Conservation (phyloP, 1,140 invertebrate species). For the Mamestra configurata region DNA sequence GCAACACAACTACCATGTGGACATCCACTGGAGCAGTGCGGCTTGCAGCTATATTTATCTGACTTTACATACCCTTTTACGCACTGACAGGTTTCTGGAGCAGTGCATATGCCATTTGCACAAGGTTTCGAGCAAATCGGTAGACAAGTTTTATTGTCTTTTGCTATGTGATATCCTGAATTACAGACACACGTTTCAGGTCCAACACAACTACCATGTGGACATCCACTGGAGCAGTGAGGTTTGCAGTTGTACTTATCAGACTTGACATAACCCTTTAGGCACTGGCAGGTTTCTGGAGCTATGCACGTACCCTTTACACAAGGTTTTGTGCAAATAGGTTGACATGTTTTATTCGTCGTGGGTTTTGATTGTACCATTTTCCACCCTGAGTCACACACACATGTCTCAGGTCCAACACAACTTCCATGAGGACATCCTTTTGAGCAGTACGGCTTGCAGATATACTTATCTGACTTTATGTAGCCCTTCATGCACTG, state of each 20-base stretch:
- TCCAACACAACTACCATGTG: background rate
- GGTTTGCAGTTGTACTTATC: conserved; percentile 9
- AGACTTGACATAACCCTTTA: background rate
- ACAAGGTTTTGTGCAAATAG: conserved; percentile 34
- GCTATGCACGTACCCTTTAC: conserved; percentile 88
- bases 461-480: background rate
- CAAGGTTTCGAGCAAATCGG: conserved; percentile 54
- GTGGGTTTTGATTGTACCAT: no score
- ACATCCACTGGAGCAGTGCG: conserved; percentile 4
- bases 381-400: conserved; percentile 56
- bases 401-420: conserved; percentile 42
- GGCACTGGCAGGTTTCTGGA: conserved; percentile 77
- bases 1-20: conserved; percentile 3
- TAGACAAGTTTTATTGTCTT: conserved; percentile 34
- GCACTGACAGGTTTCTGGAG: conserved; percentile 57
- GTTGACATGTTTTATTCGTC: conserved; percentile 49
- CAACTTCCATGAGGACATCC: conserved; percentile 48
- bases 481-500: conserved; percentile 71
- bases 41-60: background rate
- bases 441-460: background rate
- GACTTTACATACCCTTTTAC: conserved; percentile 49
- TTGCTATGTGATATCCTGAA: background rate
- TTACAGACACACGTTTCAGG: background rate
- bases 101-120: conserved; percentile 43
- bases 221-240: background rate